Evolutionary conservation across 2,797 vertebrate genomes (phyloP), one percentile per base, ranked within the genome.

Genomic region (Lophura swinhoii): DNA sequence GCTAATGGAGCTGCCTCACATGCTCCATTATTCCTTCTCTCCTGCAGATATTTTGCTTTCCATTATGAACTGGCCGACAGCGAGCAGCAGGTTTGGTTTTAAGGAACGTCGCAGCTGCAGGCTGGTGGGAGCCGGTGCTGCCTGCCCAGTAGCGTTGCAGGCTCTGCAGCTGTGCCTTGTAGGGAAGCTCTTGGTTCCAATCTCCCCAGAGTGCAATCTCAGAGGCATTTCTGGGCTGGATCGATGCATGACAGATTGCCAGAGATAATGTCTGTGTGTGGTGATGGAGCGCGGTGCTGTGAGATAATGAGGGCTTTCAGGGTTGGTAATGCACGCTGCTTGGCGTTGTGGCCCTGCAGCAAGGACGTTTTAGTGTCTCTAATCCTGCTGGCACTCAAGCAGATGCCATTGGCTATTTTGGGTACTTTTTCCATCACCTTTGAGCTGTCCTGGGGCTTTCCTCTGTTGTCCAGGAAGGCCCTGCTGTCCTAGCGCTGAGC

Each of bases 31-130:
- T 58, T 33, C 2, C 5, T 15, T n/a, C 43, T 64, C 58, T 12
- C 46, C 56, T 69, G 23, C 58, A 39, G 0, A 4, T 22, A 21
- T 31, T 84, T 71, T 33, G 21, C 35, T 77, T 77, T 90, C 35
- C 55, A 1, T 0, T 5, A 0, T 2, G 75, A 60, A 39, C 1
- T 2, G 58, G 24, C 15, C 23, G 13, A 12, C 1, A 0, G 63
- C 1, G 9, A 67, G 68, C 2, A 1, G 51, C 3, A 4, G 53
- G 21, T 82, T 28, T 49, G 85, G 46, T 53, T 20, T 68, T 75
- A n/a, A 64, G 74, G 84, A 39, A 68, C 3, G 5, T 44, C 82
- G 1, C 21, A 60, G 66, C 84, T 79, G 46, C 72, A 58, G 91
- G 62, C 31, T 0, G 4, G 33, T 22, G 74, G 58, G 12, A 75